A percentile compares a stretch with the other conserved stretches of the same genome.
These are phyloP conservation scores for Muscina levida DNA, from an alignment of 2,888 invertebrate genomes.

Conservation along the genomic window DNA sequence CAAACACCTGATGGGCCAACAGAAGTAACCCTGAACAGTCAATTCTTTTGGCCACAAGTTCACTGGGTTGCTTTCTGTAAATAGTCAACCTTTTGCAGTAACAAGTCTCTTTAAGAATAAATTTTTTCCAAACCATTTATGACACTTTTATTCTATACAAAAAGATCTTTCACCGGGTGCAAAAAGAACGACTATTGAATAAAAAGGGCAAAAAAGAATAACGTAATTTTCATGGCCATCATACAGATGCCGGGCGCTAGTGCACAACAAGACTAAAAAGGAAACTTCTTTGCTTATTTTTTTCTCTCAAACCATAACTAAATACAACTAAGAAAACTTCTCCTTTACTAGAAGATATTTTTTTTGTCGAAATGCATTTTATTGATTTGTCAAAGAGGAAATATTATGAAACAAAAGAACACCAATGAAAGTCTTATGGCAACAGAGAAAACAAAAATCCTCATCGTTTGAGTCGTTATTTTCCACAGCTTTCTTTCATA, in stretches of 20 bases:
- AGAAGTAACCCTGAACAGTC: too few species aligned
- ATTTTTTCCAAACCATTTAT: slow-evolving; percentile 11
- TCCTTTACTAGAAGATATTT: too few species aligned
- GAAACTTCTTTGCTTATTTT: slow-evolving; percentile 2
- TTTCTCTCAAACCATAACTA: background rate
- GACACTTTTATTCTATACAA: background rate
- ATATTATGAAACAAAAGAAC: background rate
- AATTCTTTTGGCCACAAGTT: too few species aligned
- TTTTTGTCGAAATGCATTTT: slow-evolving; percentile 29
- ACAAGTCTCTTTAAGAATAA: slow-evolving; percentile 12
- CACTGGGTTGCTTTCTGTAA: too few species aligned
- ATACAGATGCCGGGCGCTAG: too few species aligned
- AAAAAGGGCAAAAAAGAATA: background rate
- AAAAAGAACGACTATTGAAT: background rate
- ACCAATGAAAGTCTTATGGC: background rate
- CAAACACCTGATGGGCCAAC: too few species aligned
- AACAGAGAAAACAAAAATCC: background rate
- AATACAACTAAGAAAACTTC: slow-evolving; percentile 20
- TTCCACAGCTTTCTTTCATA: background rate
- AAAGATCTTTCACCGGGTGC: background rate
- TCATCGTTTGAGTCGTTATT: background rate
- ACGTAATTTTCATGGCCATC: slow-evolving; percentile 32
- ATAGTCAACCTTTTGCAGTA: too few species aligned
- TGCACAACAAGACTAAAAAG: background rate
- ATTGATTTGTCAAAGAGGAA: slow-evolving; percentile 29